Evolutionary conservation across 1,140 invertebrate species (phyloP).

Genomic region (Drosophila melanica): DNA sequence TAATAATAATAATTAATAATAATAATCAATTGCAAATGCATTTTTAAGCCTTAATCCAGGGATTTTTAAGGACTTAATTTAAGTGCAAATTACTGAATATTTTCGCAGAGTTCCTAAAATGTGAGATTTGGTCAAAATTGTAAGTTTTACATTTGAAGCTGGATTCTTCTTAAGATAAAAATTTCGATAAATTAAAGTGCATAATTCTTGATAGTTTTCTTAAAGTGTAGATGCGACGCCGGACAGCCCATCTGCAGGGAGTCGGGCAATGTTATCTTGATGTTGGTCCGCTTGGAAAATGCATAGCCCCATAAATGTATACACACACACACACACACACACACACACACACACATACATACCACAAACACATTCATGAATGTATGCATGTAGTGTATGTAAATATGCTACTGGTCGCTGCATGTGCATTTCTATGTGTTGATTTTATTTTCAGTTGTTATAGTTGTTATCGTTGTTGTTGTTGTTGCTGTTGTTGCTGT

Average conservation of each 20-base stretch:
- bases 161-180: too few relatives aligned
- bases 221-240: conserved; percentile 19
- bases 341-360: background rate
- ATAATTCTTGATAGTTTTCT: background rate
- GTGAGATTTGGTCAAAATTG: too few relatives aligned
- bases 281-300: conserved; percentile 38
- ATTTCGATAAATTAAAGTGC: too few relatives aligned
- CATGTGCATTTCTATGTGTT: conserved; percentile 41
- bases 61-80: too few relatives aligned
- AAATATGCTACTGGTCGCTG: conserved; percentile 27
- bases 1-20: background rate
- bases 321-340: background rate
- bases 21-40: too few relatives aligned
- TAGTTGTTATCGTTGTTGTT: conserved; percentile 10
- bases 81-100: too few relatives aligned
- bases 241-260: conserved; percentile 6
- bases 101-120: too few relatives aligned
- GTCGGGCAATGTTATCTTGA: conserved; percentile 44
- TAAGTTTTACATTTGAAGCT: too few relatives aligned
- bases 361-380: background rate
- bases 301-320: conserved; percentile 18
- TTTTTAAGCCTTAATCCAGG: too few relatives aligned
- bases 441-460: conserved; percentile 51
- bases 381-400: conserved; percentile 11
- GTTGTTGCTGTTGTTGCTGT: conserved; percentile 6